Conservation (phyloP, 2,113 vertebrate genomes). For the Pithys albifrons region DNA sequence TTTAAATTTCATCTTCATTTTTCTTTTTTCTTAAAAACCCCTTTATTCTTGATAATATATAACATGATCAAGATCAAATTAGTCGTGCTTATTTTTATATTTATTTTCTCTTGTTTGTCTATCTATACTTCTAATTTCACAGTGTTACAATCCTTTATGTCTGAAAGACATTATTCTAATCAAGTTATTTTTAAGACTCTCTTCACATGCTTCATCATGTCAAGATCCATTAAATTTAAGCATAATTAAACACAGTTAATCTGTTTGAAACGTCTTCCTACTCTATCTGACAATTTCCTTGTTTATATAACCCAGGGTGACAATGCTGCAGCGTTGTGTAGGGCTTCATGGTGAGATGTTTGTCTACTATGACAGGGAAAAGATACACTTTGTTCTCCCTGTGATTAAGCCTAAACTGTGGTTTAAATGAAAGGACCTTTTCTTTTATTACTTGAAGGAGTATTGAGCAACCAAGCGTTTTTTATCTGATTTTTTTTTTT, state of each 20-base stretch:
- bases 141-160: neutral
- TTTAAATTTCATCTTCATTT: neutral
- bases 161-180: neutral
- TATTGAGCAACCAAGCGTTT: neutral
- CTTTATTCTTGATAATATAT: neutral
- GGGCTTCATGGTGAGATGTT: neutral
- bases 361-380: neutral
- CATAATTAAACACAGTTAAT: constrained; percentile 1
- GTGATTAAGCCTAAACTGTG: neutral
- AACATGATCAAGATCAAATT: neutral
- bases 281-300: neutral
- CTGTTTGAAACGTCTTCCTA: neutral
- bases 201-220: neutral
- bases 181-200: neutral
- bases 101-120: neutral
- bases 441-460: neutral
- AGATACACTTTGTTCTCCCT: neutral
- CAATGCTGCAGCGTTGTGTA: neutral
- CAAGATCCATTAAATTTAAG: constrained; percentile 1
- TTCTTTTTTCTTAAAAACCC: neutral
- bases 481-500: neutral
- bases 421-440: neutral
- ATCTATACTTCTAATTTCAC: neutral
- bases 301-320: neutral
- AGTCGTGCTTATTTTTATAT: neutral